phyloP scores from a whole-genome alignment of 2,888 invertebrate species.

The Trissolcus brochymenae region DNA sequence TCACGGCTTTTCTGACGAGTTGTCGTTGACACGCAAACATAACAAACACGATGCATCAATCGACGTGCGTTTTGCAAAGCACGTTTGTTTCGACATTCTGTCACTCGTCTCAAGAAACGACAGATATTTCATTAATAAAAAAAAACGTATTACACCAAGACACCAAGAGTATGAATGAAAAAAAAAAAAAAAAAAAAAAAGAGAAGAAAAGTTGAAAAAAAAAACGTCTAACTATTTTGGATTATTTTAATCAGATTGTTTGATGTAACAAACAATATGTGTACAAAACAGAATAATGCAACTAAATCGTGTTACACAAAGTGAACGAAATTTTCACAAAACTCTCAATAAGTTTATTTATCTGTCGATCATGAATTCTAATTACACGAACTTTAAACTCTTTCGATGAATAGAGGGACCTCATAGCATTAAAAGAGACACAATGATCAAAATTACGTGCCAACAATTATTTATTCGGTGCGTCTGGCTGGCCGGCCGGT shows the following conservation, averaged over 20 bases:
- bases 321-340: constrained; percentile 24
- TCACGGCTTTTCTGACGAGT: constrained; percentile 24
- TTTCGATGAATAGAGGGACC: constrained; percentile 38
- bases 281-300: not conserved
- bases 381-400: constrained; percentile 34
- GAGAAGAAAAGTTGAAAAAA: no score
- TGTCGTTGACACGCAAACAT: constrained; percentile 32
- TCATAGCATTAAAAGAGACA: constrained; percentile 38
- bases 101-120: constrained; percentile 8
- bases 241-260: no score
- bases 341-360: constrained; percentile 31
- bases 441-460: constrained; percentile 44
- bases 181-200: no score
- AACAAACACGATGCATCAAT: constrained; percentile 23
- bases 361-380: constrained; percentile 29
- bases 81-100: constrained; percentile 20
- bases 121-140: not conserved
- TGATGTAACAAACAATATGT: no score
- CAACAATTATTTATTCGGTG: constrained; percentile 43
- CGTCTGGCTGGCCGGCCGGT: constrained; percentile 24
- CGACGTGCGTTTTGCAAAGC: constrained; percentile 11
- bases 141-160: no score
- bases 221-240: no score
- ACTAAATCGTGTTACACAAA: constrained; percentile 10
- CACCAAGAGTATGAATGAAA: no score